phyloP scores from a whole-genome alignment of 1,140 invertebrate species.

The Agrilus planipennis region DNA sequence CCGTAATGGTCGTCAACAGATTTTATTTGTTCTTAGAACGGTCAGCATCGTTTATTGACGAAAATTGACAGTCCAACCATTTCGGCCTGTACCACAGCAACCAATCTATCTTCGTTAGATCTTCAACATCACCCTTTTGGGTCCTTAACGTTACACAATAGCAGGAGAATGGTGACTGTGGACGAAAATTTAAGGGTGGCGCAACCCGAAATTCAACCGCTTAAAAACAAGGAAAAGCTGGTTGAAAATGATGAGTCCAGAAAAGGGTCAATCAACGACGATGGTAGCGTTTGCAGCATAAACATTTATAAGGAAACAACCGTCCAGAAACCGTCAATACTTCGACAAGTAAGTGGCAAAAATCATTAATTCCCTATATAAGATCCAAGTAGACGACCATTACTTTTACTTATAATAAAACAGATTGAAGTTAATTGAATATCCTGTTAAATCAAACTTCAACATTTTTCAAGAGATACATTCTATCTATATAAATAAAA shows the following conservation, averaged over 20 bases:
- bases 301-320: background rate
- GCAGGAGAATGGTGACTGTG: background rate
- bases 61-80: conserved; percentile 8
- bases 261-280: background rate
- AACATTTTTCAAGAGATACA: too few relatives aligned
- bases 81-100: background rate
- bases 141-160: conserved; percentile 7
- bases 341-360: background rate
- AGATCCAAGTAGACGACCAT: too few relatives aligned
- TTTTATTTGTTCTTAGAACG: conserved; percentile 23
- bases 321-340: background rate
- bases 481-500: too few relatives aligned
- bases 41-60: conserved; percentile 19
- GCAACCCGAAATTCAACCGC: background rate
- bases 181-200: background rate
- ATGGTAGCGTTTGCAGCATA: background rate
- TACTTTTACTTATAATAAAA: too few relatives aligned
- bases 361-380: background rate
- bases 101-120: background rate
- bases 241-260: background rate
- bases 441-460: too few relatives aligned
- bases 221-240: background rate
- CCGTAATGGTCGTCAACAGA: conserved; percentile 1
- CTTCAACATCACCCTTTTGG: conserved; percentile 8
- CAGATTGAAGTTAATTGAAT: too few relatives aligned